Evolutionary conservation across 2,797 vertebrate genomes (phyloP).

Genomic region (Arnoldichthys spilopterus): DNA sequence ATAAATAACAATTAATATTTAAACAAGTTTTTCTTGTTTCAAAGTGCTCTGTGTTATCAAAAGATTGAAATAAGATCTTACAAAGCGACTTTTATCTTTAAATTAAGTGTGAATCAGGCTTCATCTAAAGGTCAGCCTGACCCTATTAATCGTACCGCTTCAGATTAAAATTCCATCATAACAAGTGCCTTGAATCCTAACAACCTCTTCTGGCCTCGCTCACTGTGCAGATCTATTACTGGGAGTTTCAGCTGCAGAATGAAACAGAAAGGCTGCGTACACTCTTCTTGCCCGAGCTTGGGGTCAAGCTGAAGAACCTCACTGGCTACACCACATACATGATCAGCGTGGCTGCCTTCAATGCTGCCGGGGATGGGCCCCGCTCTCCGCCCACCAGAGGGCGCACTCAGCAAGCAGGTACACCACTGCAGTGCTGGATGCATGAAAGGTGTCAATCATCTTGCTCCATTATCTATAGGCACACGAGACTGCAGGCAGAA

Average conservation of each 20-base stretch:
- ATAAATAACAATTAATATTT: slow-evolving; percentile 9
- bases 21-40: not conserved
- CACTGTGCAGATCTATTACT: slow-evolving; percentile 88
- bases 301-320: slow-evolving; percentile 94
- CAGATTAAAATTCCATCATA: not conserved
- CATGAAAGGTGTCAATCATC: not conserved
- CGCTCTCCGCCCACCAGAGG: slow-evolving; percentile 84
- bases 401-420: slow-evolving; percentile 97
- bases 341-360: slow-evolving; percentile 93
- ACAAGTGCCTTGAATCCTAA: slow-evolving; percentile 5
- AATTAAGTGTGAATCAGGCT: not conserved
- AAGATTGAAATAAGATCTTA: slow-evolving; percentile 10
- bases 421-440: not conserved
- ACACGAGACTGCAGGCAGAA: not conserved
- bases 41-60: not conserved
- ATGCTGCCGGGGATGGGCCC: slow-evolving; percentile 93
- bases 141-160: not conserved
- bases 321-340: slow-evolving; percentile 94
- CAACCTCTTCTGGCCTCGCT: not conserved
- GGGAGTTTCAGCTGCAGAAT: slow-evolving; percentile 90
- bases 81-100: slow-evolving; percentile 9
- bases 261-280: slow-evolving; percentile 87
- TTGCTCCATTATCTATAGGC: not conserved
- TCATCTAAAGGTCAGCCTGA: not conserved
- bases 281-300: slow-evolving; percentile 89